phyloP scores from a whole-genome alignment of 2,888 invertebrate genomes.

The Hirtodrosophila confusa region DNA sequence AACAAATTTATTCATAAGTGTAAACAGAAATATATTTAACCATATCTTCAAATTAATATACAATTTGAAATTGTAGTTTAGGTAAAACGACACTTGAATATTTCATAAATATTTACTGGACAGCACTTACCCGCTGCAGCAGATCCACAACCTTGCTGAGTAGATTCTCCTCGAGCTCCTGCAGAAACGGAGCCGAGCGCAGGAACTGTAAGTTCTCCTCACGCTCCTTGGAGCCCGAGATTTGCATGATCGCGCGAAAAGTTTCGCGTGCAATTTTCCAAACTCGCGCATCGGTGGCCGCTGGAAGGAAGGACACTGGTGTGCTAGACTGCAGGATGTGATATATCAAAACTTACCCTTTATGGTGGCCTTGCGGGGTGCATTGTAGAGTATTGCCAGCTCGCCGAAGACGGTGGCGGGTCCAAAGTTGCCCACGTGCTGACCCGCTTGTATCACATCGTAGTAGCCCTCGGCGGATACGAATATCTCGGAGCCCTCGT shows the following conservation, averaged over 20 bases:
- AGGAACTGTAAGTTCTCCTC: slow-evolving; percentile 94
- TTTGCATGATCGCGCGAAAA: slow-evolving; percentile 95
- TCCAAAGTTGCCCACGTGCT: slow-evolving; percentile 91
- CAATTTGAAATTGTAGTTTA: too few relatives aligned
- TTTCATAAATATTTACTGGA: too few relatives aligned
- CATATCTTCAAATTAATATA: too few relatives aligned
- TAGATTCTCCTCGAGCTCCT: slow-evolving; percentile 88
- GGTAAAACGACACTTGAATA: too few relatives aligned
- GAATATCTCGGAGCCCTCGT: slow-evolving; percentile 93
- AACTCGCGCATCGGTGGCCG: slow-evolving; percentile 90
- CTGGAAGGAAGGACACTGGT: slow-evolving; percentile 82
- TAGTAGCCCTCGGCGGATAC: slow-evolving; percentile 94
- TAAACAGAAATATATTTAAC: too few relatives aligned
- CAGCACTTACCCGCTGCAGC: slow-evolving; percentile 89
- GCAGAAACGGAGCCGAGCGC: slow-evolving; percentile 91
- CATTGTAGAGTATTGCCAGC: slow-evolving; percentile 96
- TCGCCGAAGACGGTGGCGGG: slow-evolving; percentile 95
- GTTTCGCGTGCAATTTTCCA: slow-evolving; percentile 95
- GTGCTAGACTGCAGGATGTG: background rate
- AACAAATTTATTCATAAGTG: too few relatives aligned
- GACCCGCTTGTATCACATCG: slow-evolving; percentile 92
- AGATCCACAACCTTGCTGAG: slow-evolving; percentile 93
- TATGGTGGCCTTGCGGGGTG: slow-evolving; percentile 94
- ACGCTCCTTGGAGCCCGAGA: slow-evolving; percentile 92
- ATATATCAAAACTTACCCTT: slow-evolving; percentile 86